Percentiles rank a stretch among this genome's conserved stretches.
phyloP scores from a whole-genome alignment of 2,797 vertebrate species.

The Yasuhikotakia modesta region DNA sequence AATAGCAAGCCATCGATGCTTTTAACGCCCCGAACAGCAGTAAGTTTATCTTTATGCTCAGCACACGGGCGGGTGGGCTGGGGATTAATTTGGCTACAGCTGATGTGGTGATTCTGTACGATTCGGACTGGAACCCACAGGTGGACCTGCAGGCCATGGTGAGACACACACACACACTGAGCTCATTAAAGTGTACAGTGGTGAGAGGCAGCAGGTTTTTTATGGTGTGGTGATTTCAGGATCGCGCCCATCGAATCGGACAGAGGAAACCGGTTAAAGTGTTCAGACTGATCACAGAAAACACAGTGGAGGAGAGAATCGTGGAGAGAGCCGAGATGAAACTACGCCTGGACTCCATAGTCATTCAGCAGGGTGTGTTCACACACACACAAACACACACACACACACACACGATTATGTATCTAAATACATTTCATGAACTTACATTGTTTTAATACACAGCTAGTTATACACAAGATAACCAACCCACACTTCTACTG shows the following conservation, averaged over 20 bases:
- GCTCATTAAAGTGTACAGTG: constrained; percentile 10
- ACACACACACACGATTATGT: too few relatives aligned
- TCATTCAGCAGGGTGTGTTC: constrained; percentile 85
- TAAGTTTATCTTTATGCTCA: constrained; percentile 89
- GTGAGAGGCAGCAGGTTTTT: neutral
- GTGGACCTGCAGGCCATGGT: constrained; percentile 91
- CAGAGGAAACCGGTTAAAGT: constrained; percentile 86
- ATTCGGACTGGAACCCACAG: constrained; percentile 91
- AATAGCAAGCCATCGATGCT: constrained; percentile 74
- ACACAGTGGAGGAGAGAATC: constrained; percentile 88
- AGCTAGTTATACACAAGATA: too few relatives aligned
- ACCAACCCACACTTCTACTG: too few relatives aligned
- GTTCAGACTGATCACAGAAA: constrained; percentile 87
- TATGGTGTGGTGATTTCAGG: constrained; percentile 61
- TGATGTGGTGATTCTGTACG: constrained; percentile 87
- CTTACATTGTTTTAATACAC: too few relatives aligned
- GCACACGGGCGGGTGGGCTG: constrained; percentile 86
- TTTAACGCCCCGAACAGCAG: constrained; percentile 84
- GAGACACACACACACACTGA: constrained; percentile 42
- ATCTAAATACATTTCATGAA: too few relatives aligned
- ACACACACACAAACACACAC: neutral
- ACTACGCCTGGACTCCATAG: constrained; percentile 87
- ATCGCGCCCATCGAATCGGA: constrained; percentile 88
- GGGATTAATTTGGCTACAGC: constrained; percentile 89
- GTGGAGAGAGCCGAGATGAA: constrained; percentile 89